Evolutionary conservation across 2,888 invertebrate species (phyloP).

Genomic region (Ellobium chinense): DNA sequence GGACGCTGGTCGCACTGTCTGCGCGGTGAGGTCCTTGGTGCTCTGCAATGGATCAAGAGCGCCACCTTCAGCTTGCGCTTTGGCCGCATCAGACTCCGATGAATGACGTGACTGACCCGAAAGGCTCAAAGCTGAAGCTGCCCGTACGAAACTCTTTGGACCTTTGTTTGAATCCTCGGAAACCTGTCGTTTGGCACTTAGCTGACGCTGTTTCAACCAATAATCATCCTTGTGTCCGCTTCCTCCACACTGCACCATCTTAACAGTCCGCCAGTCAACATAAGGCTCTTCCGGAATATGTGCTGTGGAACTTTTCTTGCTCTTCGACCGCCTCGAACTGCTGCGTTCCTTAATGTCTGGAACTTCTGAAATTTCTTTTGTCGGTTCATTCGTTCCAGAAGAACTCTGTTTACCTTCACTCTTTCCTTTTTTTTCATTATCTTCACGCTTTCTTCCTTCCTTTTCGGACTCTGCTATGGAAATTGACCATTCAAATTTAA

Average conservation of each 20-base stretch:
- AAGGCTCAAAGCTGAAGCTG: too few relatives aligned
- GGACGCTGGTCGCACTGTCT: neutral
- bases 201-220: neutral
- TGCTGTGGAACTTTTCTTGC: neutral
- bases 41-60: neutral
- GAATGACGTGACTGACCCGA: too few relatives aligned
- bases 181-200: too few relatives aligned
- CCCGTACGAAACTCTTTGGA: too few relatives aligned
- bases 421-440: neutral
- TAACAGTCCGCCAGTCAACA: neutral
- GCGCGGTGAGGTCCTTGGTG: neutral
- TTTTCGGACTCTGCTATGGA: neutral
- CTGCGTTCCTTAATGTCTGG: too few relatives aligned
- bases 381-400: too few relatives aligned
- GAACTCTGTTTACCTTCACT: too few relatives aligned
- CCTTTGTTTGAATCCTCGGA: too few relatives aligned
- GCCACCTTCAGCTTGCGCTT: neutral
- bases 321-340: too few relatives aligned
- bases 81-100: too few relatives aligned
- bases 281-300: neutral
- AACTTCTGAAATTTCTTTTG: too few relatives aligned
- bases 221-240: conserved; percentile 1
- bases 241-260: conserved; percentile 13
- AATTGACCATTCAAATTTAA: neutral
- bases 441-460: neutral